phyloP scores from a whole-genome alignment of 2,797 vertebrate species.

The Enteromius unitaeniatus region DNA sequence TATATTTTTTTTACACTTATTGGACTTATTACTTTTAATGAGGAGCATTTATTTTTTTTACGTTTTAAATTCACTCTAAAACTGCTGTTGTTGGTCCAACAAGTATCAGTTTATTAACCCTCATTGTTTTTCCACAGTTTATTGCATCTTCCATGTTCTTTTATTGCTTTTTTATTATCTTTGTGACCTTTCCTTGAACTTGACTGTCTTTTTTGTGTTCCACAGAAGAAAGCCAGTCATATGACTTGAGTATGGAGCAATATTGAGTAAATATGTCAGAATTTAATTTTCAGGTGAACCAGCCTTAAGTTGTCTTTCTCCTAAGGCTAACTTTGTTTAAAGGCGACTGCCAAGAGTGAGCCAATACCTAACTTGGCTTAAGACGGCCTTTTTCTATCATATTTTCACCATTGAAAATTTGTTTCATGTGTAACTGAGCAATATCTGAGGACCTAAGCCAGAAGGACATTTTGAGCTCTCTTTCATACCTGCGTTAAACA shows the following conservation, averaged over 20 bases:
- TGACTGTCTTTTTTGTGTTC: neutral
- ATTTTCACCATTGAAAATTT: neutral
- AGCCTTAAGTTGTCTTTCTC: conserved; percentile 15
- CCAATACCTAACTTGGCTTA: conserved; percentile 16
- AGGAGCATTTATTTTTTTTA: neutral
- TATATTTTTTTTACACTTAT: no score
- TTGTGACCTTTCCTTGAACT: neutral
- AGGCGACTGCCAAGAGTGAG: conserved; percentile 4
- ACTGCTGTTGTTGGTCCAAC: neutral
- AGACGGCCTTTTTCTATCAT: neutral
- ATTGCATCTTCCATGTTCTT: neutral
- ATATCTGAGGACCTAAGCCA: neutral
- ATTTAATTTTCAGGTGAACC: conserved; percentile 19
- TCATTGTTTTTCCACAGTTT: neutral
- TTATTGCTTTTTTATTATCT: neutral
- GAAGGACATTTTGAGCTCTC: neutral
- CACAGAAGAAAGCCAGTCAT: neutral
- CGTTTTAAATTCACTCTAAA: neutral
- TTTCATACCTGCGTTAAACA: neutral
- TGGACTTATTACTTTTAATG: neutral
- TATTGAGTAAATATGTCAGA: conserved; percentile 1
- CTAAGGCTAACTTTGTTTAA: conserved; percentile 7
- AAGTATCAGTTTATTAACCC: conserved; percentile 7
- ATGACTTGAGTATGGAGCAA: neutral
- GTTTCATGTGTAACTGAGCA: neutral